Base-by-base conservation (phyloP, 1,140 invertebrate species). In the Bradynema listronoti region DNA sequence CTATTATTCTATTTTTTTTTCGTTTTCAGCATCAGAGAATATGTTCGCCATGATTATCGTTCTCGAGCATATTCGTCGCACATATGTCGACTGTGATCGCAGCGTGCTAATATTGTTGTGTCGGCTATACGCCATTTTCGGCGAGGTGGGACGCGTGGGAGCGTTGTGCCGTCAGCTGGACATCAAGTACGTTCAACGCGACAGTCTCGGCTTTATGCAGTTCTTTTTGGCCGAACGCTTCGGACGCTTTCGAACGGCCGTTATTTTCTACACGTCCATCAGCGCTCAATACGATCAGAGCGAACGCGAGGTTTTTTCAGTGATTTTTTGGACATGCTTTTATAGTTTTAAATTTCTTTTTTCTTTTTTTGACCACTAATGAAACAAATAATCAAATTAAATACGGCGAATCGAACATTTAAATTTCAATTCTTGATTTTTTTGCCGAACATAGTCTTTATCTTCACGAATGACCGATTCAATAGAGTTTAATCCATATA, bases 181-280 rank as follows among this genome's bases (percentile, higher is more conserved):
- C 72, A 84, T 91, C 49, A 96, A 96, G 81, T 89, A 94, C 80
- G 86, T 95, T 61, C 91, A 95, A 78, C 82, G 92, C 75, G 90
- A 94, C 80, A 90, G 90, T 0, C 80, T 95, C 41, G 81, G 80
- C 73, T 82, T 77, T 65, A 63, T 65, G 0, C 52, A 27, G 2
- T 72, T 65, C 50, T 61, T 46, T n/a, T 29, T 61, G 0, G 25
- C 52, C n/a, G 49, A 61, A 9, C 29, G 54, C 6, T 68, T 61
- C 36, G 66, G 66, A 4, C 56, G 36, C 1, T 68, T 70, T 33
- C 61, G 54, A 6, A 42, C 39, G 32, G 66, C 66, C 7, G 59
- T 56, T 22, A 30, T 59, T 29, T 66, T 66, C 25, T 68, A 68
- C 34, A 47, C 68, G 6, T 22, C 41, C 24, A n/a, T 68, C 2